Evolutionary conservation across 2,888 invertebrate genomes (phyloP).

Genomic region (Xanthia togata): DNA sequence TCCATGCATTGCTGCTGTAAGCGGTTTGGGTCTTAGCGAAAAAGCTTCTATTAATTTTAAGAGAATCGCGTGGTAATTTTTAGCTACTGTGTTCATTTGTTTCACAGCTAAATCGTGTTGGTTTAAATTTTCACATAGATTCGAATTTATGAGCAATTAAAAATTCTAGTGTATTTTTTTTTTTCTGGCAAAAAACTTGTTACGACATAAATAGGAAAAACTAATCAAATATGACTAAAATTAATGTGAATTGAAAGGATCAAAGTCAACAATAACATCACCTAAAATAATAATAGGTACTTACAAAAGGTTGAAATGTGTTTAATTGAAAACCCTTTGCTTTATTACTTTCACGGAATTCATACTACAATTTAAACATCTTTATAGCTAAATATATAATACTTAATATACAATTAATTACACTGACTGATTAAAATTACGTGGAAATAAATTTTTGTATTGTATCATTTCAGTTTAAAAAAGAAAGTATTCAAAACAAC

Average conservation of each 20-base stretch:
- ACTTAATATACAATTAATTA: conserved; percentile 16
- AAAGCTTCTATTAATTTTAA: conserved; percentile 47
- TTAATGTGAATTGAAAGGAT: conserved; percentile 16
- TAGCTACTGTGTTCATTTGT: background rate
- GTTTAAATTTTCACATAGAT: background rate
- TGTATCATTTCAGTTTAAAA: background rate
- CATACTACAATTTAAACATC: background rate
- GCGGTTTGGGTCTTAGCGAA: conserved; percentile 44
- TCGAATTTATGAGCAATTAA: background rate
- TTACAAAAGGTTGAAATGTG: conserved; percentile 35
- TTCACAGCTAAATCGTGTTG: background rate
- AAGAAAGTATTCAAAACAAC: background rate
- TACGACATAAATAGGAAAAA: background rate
- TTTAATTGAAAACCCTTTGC: conserved; percentile 46
- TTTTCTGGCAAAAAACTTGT: background rate
- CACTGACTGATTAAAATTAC: background rate
- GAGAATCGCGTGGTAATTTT: background rate
- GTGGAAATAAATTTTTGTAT: background rate
- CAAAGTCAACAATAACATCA: conserved; percentile 1
- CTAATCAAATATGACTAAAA: conserved; percentile 7
- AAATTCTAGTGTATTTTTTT: too few species aligned
- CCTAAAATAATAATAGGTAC: conserved; percentile 31
- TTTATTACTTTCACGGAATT: conserved; percentile 21
- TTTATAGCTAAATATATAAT: conserved; percentile 1
- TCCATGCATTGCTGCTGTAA: conserved; percentile 37